Conservation (phyloP, 1,140 invertebrate species). For the Mesaphorura yosii region DNA sequence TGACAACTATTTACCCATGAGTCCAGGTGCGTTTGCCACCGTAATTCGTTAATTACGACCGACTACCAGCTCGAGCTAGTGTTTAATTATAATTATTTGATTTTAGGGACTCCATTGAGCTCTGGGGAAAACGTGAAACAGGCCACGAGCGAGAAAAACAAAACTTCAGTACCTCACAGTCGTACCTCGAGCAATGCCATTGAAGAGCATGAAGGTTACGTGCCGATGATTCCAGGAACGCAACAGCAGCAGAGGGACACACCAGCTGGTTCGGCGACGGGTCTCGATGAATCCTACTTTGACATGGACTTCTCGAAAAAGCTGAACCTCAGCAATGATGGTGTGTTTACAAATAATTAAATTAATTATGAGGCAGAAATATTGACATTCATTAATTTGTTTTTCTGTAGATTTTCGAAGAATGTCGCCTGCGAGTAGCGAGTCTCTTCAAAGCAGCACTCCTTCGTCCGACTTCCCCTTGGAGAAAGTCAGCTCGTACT, state of each 20-base stretch:
- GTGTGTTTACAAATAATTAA: conserved; percentile 14
- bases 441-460: conserved; percentile 60
- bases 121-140: no score
- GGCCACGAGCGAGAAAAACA: no score
- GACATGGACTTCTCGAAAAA: conserved; percentile 31
- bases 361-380: no score
- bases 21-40: conserved; percentile 34
- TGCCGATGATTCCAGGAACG: conserved; percentile 49
- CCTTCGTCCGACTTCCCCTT: conserved; percentile 50
- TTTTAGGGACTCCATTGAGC: no score
- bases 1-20: conserved; percentile 47
- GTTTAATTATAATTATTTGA: conserved; percentile 5
- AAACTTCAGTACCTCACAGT: conserved; percentile 34
- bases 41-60: neutral
- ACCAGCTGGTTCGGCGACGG: conserved; percentile 25
- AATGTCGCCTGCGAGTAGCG: conserved; percentile 48
- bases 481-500: conserved; percentile 53
- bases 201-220: conserved; percentile 46
- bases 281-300: conserved; percentile 26
- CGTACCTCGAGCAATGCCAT: conserved; percentile 38
- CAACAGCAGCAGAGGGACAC: neutral
- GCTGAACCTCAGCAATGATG: conserved; percentile 27
- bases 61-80: neutral
- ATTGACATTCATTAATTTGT: conserved; percentile 4
- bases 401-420: conserved; percentile 31